Base-by-base conservation (phyloP, 2,888 invertebrate species). In the Pammene aurita region DNA sequence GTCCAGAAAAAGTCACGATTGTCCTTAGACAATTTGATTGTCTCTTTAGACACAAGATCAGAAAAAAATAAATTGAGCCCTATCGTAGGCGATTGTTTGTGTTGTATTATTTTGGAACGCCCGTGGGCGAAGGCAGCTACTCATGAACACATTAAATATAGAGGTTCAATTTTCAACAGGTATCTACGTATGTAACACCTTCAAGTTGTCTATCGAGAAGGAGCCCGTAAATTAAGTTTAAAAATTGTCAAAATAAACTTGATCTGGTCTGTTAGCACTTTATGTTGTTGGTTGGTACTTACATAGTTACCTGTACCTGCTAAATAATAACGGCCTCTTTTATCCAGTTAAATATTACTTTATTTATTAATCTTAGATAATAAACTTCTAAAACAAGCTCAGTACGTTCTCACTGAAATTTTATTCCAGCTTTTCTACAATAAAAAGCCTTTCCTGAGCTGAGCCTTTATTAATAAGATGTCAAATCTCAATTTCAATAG, bases 401-500 rank as follows among this genome's bases (percentile, higher is more conserved):
- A 26, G 26, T 26, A 26, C 1, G 26, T 1, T 2, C 26, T 26
- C 26, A 26, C 2, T 26, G 26, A 26, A 26, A 26, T 26, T 26
- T 1, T 26, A 26, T 26, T 26, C 26, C 26, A 18, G 11, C 0
- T 34, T 13, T 34, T 34, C 6, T 54, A n/a, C 54, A 54, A 54
- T n/a, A 34, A 52, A 26, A 18, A 2, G 9, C 38, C 7, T 38
- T 7, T 38, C 42, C 42, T 11, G 7, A 42, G 1, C 11, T 42
- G 10, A 41, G 10, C 35, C 38, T 38, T 38, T 9, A 6, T 38
- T 38, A 61, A 50, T 50, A 52, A 52, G 62, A 50, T 48, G 62
- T 52, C 62, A 62, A 50, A 50, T 48, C 48, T 61, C 61, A 26
- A 46, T 18, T 7, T 0, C n/a, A 55, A 42, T 52, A 44, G 55